These are phyloP conservation scores for Trichogramma dendrolimi DNA, from an alignment of 2,888 invertebrate species.

Conservation along the genomic window DNA sequence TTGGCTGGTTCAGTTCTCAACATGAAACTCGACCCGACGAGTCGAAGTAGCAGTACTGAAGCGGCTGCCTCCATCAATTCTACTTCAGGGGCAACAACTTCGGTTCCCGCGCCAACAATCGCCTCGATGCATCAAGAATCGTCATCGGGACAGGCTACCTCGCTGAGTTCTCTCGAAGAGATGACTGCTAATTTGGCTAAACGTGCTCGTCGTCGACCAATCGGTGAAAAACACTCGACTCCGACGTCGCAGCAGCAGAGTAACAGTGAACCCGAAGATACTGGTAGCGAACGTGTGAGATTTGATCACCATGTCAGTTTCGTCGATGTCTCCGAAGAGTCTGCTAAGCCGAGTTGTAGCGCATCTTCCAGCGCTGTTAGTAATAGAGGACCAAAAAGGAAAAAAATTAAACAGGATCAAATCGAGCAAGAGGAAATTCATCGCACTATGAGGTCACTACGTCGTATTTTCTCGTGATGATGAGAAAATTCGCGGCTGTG, in stretches of 20 bases:
- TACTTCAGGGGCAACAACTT: neutral
- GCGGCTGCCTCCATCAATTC: neutral
- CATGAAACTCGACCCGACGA: conserved; percentile 56
- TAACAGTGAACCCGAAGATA: conserved; percentile 53
- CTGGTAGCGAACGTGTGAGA: conserved; percentile 61
- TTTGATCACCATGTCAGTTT: conserved; percentile 65
- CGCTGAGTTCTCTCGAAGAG: conserved; percentile 53
- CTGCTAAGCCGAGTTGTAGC: conserved; percentile 35
- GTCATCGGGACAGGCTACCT: conserved; percentile 49
- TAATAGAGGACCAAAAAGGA: conserved; percentile 33
- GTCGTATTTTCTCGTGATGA: conserved; percentile 28
- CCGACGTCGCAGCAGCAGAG: conserved; percentile 46
- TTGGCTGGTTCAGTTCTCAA: conserved; percentile 73
- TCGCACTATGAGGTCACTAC: conserved; percentile 40
- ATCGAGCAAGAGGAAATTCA: conserved; percentile 38
- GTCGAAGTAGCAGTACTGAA: conserved; percentile 42
- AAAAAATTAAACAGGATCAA: conserved; percentile 13
- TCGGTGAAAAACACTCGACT: conserved; percentile 46
- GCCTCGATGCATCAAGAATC: conserved; percentile 32
- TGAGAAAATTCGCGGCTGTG: conserved; percentile 17
- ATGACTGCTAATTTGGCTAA: conserved; percentile 48
- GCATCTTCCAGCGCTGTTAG: too few species aligned
- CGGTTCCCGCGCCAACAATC: conserved; percentile 17
- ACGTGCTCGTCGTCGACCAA: conserved; percentile 48
- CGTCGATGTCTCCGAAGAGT: conserved; percentile 54